A percentile compares a stretch with the other conserved stretches of the same genome.
Conservation (phyloP, 1,140 invertebrate genomes). For the Pseudomyrmex flavicornis region DNA sequence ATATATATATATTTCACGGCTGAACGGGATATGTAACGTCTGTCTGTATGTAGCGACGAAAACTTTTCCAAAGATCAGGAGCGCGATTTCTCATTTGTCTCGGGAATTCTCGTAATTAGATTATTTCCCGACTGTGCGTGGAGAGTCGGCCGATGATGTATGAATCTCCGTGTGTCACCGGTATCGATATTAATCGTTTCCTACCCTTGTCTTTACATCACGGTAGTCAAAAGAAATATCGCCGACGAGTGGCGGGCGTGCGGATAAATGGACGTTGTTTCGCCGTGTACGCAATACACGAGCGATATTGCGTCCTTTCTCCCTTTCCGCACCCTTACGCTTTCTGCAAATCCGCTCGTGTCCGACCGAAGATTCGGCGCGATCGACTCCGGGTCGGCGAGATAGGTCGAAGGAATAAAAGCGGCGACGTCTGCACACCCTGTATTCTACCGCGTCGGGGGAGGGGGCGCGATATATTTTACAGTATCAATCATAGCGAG, state of each 20-base stretch:
- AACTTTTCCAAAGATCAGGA: no score
- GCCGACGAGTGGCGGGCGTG: constrained; percentile 5
- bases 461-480: constrained; percentile 70
- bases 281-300: not conserved
- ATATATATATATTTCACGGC: no score
- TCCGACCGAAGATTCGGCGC: not conserved
- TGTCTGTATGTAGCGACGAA: not conserved
- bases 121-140: constrained; percentile 30
- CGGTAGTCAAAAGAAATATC: constrained; percentile 47
- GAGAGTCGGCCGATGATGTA: constrained; percentile 62
- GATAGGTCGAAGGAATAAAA: constrained; percentile 31
- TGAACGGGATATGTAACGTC: not conserved
- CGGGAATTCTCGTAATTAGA: constrained; percentile 61
- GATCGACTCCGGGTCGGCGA: constrained; percentile 11
- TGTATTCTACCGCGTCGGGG: constrained; percentile 16
- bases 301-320: not conserved
- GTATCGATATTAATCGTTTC: constrained; percentile 63
- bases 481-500: constrained; percentile 80
- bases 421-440: constrained; percentile 5
- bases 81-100: constrained; percentile 50
- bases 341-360: constrained; percentile 45
- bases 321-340: constrained; percentile 9
- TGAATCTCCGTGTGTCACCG: constrained; percentile 28
- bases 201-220: constrained; percentile 8
- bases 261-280: constrained; percentile 40